These are phyloP conservation scores for Anguilla megastoma DNA, from an alignment of 2,797 vertebrate genomes.

Conservation along the genomic window DNA sequence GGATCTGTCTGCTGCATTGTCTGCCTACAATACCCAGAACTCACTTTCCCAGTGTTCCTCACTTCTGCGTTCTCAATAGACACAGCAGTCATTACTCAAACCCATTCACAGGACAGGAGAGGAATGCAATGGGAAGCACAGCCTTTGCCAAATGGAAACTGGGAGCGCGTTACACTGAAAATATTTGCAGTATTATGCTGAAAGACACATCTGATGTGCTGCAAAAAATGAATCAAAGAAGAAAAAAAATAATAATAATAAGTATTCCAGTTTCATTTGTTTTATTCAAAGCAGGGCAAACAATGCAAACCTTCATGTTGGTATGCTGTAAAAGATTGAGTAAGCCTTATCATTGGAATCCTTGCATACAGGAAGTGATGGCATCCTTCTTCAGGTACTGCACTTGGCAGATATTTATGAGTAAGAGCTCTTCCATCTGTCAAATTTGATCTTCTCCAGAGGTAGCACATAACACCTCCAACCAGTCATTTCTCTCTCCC, in stretches of 20 bases:
- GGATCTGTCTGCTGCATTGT: neutral
- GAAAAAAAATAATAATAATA: neutral
- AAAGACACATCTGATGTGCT: neutral
- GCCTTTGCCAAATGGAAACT: neutral
- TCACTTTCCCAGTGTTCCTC: constrained; percentile 10
- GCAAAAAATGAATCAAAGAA: neutral
- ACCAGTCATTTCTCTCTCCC: neutral
- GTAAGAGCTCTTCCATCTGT: neutral
- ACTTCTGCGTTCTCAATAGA: neutral
- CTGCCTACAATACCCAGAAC: neutral
- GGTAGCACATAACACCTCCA: constrained; percentile 6
- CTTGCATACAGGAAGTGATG: neutral
- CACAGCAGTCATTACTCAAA: neutral
- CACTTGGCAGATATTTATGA: neutral
- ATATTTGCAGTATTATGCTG: neutral
- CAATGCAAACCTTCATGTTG: neutral
- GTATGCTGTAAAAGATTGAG: neutral
- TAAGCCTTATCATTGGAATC: neutral
- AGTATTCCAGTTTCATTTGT: neutral
- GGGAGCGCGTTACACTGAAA: neutral
- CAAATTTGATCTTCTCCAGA: neutral
- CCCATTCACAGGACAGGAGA: neutral
- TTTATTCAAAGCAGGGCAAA: neutral
- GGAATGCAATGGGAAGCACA: neutral
- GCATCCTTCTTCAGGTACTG: neutral